Evolutionary conservation across 2,888 invertebrate species (phyloP).

Genomic region (Lepetodrilus schrolli): DNA sequence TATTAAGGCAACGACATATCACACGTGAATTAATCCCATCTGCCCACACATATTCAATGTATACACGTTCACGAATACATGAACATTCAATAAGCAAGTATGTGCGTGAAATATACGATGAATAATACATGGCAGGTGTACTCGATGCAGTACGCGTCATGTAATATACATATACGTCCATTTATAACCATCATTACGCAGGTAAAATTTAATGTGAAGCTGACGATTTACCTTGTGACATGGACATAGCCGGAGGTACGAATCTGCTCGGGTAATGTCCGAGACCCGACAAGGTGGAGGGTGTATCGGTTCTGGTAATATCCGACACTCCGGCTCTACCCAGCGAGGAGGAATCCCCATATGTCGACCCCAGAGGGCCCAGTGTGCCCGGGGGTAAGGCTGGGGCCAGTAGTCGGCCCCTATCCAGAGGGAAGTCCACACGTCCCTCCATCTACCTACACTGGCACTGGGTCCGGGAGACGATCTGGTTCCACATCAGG

Average conservation of each 20-base stretch:
- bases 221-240: slow-evolving; percentile 40
- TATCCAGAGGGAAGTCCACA: slow-evolving; percentile 37
- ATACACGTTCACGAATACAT: no score
- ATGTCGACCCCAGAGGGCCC: slow-evolving; percentile 32
- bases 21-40: no score
- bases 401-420: slow-evolving; percentile 32
- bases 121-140: no score
- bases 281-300: slow-evolving; percentile 35
- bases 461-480: not conserved
- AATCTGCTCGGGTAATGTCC: slow-evolving; percentile 35
- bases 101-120: no score
- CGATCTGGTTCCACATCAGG: not conserved
- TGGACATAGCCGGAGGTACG: slow-evolving; percentile 36
- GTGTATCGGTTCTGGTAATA: slow-evolving; percentile 29
- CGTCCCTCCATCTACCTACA: slow-evolving; percentile 35
- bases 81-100: no score
- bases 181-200: no score
- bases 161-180: no score
- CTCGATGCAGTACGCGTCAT: no score
- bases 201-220: no score
- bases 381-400: slow-evolving; percentile 29
- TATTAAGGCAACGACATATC: no score
- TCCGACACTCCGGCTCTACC: slow-evolving; percentile 24
- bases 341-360: slow-evolving; percentile 27
- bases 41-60: no score